Evolutionary conservation across 2,888 invertebrate genomes (phyloP).

Genomic region (Kryphioiulus occultus): DNA sequence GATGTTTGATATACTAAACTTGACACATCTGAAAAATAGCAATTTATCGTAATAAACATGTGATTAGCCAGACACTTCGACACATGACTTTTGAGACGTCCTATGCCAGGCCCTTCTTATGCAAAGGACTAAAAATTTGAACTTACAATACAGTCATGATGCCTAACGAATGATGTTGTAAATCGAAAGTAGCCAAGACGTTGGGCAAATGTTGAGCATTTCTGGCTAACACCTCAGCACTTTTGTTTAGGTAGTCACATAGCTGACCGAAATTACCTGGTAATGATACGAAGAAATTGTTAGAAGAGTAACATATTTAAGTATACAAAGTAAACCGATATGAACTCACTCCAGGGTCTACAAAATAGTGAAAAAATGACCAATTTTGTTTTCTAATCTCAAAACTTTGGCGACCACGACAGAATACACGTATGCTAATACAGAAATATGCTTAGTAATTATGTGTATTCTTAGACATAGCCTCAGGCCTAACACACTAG

Average conservation of each 20-base stretch:
- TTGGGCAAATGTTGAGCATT: constrained; percentile 86
- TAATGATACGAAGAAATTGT: neutral
- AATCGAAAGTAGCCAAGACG: constrained; percentile 87
- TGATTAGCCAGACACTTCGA: neutral
- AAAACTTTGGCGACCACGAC: no score
- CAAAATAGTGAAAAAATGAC: no score
- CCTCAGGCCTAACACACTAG: no score
- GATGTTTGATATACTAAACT: constrained; percentile 61
- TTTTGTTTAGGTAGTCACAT: constrained; percentile 64
- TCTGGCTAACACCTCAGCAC: constrained; percentile 80
- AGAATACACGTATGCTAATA: no score
- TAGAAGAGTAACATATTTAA: neutral
- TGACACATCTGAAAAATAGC: constrained; percentile 58
- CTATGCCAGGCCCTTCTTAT: no score
- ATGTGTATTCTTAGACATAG: no score
- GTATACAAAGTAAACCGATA: no score
- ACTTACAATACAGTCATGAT: constrained; percentile 85
- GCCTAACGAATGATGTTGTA: constrained; percentile 90
- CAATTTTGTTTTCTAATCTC: no score
- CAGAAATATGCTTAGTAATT: no score
- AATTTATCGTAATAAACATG: neutral
- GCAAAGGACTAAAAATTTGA: constrained; percentile 53
- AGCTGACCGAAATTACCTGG: constrained; percentile 63
- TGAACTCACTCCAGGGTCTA: no score
- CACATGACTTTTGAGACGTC: neutral